Conservation (phyloP, 2,113 vertebrate genomes). For the Gnathonemus echidnorhynchus region DNA sequence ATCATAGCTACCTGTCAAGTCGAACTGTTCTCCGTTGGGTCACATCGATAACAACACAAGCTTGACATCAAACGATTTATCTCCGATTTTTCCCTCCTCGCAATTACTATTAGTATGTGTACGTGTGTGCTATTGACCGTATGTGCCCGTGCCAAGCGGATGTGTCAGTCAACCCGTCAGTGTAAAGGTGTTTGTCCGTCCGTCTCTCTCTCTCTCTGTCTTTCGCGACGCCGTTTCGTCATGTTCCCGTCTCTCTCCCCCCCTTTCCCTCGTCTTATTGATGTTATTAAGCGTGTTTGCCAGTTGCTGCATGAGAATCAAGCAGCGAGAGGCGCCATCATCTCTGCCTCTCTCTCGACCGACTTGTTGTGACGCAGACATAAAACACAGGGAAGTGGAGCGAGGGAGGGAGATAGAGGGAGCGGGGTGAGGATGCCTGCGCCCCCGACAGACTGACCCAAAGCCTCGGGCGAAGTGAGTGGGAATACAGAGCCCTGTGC, state of each 20-base stretch:
- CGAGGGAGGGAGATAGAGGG: conserved; percentile 41
- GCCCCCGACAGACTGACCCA: conserved; percentile 49
- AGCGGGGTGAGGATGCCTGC: conserved; percentile 41
- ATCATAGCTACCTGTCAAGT: conserved; percentile 58
- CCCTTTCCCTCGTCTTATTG: conserved; percentile 40
- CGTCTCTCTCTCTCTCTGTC: conserved; percentile 55
- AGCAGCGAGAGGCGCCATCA: conserved; percentile 70
- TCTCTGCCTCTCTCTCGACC: conserved; percentile 54
- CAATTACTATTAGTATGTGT: conserved; percentile 47
- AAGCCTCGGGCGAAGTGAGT: conserved; percentile 29
- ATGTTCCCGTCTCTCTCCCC: conserved; percentile 49
- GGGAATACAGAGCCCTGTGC: not conserved
- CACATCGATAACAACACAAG: conserved; percentile 55
- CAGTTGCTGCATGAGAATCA: conserved; percentile 52
- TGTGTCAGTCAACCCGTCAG: conserved; percentile 62
- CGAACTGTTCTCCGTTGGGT: conserved; percentile 60
- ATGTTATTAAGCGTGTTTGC: conserved; percentile 54
- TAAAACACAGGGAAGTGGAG: conserved; percentile 64
- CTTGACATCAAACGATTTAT: conserved; percentile 55
- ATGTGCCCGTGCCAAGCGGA: conserved; percentile 41
- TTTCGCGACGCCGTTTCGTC: conserved; percentile 56
- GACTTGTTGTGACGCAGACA: conserved; percentile 78
- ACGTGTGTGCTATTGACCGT: conserved; percentile 48
- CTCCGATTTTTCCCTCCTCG: conserved; percentile 40
- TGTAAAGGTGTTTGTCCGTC: conserved; percentile 45